A percentile compares a stretch with the other conserved stretches of the same genome.
Evolutionary conservation across 1,140 invertebrate species (phyloP).

Genomic region (Pseudomyrmex dendroicus): DNA sequence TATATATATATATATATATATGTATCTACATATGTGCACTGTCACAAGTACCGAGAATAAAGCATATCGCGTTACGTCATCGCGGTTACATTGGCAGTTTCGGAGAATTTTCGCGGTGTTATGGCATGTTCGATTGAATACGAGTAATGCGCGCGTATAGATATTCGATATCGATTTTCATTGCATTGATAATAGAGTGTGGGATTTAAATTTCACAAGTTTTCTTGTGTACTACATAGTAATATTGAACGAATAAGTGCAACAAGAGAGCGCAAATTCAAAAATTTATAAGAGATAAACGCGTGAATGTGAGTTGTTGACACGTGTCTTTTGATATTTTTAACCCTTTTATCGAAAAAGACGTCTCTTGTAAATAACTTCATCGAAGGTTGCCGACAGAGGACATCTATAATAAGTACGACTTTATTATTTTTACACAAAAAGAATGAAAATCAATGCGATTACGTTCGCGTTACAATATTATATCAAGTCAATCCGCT

Average conservation of each 20-base stretch:
- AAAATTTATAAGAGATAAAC: neutral
- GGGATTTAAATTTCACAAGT: slow-evolving; percentile 2
- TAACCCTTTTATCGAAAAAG: neutral
- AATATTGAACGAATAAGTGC: slow-evolving; percentile 6
- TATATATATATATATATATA: neutral
- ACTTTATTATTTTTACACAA: neutral
- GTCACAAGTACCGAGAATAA: neutral
- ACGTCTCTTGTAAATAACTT: neutral
- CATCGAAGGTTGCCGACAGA: neutral
- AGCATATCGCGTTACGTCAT: neutral
- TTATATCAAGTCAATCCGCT: no score
- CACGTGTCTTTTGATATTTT: neutral
- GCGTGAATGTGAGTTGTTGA: neutral
- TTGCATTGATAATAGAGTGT: neutral
- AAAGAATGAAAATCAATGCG: neutral
- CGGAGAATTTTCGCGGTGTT: slow-evolving; percentile 9
- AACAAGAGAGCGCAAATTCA: neutral
- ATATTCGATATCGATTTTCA: slow-evolving; percentile 22
- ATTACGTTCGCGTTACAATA: neutral
- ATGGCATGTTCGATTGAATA: slow-evolving; percentile 17
- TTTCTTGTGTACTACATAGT: neutral
- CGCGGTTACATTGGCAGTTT: slow-evolving; percentile 20
- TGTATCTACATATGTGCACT: neutral
- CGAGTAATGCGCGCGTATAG: slow-evolving; percentile 18
- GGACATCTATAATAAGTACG: neutral